Conservation (phyloP, 2,888 invertebrate species). For the Agrypnus murinus region DNA sequence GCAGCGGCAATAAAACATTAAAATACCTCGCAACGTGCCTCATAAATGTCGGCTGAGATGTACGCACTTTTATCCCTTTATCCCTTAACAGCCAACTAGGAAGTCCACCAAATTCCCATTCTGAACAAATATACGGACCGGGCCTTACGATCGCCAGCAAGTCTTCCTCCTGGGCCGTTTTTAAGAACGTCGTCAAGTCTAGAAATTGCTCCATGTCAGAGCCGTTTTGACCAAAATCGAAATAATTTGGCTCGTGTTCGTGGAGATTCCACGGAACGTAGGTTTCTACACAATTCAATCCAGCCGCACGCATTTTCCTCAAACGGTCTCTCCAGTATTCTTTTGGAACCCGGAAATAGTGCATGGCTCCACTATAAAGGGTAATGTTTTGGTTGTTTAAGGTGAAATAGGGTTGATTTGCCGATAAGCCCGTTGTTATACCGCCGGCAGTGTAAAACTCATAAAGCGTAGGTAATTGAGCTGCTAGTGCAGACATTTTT, state of each 20-base stretch:
- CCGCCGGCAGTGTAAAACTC: slow-evolving; percentile 71
- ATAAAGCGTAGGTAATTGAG: slow-evolving; percentile 68
- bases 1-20: slow-evolving; percentile 70
- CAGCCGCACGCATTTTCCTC: slow-evolving; percentile 84
- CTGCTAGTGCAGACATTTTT: slow-evolving; percentile 49
- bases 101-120: slow-evolving; percentile 80
- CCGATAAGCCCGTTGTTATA: slow-evolving; percentile 62
- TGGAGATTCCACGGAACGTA: slow-evolving; percentile 93
- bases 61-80: slow-evolving; percentile 71
- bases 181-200: slow-evolving; percentile 78
- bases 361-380: slow-evolving; percentile 77
- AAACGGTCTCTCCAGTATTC: slow-evolving; percentile 87
- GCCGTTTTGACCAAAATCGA: slow-evolving; percentile 78
- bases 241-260: slow-evolving; percentile 82
- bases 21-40: slow-evolving; percentile 73
- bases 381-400: slow-evolving; percentile 70
- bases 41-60: slow-evolving; percentile 68
- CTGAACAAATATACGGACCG: slow-evolving; percentile 95
- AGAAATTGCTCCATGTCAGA: slow-evolving; percentile 73
- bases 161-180: slow-evolving; percentile 83
- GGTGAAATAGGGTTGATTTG: slow-evolving; percentile 65
- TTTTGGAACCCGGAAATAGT: slow-evolving; percentile 89
- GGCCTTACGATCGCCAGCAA: slow-evolving; percentile 87
- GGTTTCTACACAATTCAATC: slow-evolving; percentile 90
- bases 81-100: slow-evolving; percentile 65